Conservation (phyloP, 2,797 vertebrate genomes). For the Hirundo rustica region DNA sequence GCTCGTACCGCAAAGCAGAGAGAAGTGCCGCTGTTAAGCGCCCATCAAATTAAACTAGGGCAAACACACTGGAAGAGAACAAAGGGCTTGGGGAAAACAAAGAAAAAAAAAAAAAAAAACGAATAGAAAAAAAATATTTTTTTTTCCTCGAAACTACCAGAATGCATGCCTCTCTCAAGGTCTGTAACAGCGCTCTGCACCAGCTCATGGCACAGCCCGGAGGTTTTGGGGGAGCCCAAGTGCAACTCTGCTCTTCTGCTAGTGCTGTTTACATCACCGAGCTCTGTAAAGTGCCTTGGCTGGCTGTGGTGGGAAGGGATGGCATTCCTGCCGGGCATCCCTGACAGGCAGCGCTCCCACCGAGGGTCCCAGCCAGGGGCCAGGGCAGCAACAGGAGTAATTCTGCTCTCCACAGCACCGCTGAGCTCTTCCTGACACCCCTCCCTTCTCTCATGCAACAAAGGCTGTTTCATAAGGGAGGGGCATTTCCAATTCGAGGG, state of each 20-base stretch:
- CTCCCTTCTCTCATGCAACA: not conserved
- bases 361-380: not conserved
- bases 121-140: no score
- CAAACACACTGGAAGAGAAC: not conserved
- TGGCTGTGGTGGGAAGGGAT: accelerated
- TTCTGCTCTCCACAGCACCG: not conserved
- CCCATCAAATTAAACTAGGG: not conserved
- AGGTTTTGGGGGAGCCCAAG: not conserved
- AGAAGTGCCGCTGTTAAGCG: not conserved
- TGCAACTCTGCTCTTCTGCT: not conserved
- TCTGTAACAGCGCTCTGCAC: not conserved
- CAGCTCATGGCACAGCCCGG: not conserved
- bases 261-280: accelerated
- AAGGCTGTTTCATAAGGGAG: conserved; percentile 38
- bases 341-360: not conserved
- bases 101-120: no score
- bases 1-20: not conserved
- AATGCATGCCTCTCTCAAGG: not conserved
- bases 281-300: no score
- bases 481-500: conserved; percentile 38
- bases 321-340: no score
- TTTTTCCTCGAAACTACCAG: not conserved
- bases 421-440: not conserved
- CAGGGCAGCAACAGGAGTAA: no score
- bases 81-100: not conserved